phyloP scores from a whole-genome alignment of 1,140 invertebrate species.

The Drosophila littoralis region DNA sequence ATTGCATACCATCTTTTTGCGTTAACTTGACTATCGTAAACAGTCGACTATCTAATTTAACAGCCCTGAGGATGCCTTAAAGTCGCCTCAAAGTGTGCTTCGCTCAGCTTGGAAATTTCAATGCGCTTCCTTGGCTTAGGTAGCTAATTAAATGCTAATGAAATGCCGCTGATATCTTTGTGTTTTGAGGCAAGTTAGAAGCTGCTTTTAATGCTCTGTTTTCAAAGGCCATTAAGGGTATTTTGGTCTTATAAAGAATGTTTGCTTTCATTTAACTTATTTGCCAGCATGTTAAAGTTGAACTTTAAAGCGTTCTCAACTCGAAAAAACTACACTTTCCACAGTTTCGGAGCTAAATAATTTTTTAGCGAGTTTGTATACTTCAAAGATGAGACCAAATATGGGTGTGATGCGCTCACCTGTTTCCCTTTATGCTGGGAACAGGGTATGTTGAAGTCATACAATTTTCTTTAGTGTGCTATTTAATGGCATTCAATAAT shows the following conservation, averaged over 20 bases:
- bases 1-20: not conserved
- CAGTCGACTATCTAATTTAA: not conserved
- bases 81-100: conserved; percentile 1
- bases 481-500: conserved; percentile 44
- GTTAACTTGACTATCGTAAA: not conserved
- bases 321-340: too few relatives aligned
- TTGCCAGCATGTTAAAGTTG: not conserved
- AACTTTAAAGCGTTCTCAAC: not conserved
- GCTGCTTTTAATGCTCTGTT: not conserved
- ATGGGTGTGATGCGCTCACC: too few relatives aligned
- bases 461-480: not conserved
- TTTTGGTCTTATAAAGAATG: not conserved
- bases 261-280: not conserved
- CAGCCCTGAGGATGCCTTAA: not conserved
- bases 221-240: too few relatives aligned
- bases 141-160: conserved; percentile 28
- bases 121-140: not conserved
- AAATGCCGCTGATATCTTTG: conserved; percentile 10
- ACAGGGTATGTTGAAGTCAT: conserved; percentile 1
- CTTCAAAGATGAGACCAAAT: too few relatives aligned
- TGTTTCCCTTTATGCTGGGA: too few relatives aligned
- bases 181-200: conserved; percentile 1
- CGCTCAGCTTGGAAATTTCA: not conserved
- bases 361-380: too few relatives aligned
- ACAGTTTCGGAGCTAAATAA: too few relatives aligned